phyloP scores from a whole-genome alignment of 2,797 vertebrate genomes.

The Erethizon dorsatum region DNA sequence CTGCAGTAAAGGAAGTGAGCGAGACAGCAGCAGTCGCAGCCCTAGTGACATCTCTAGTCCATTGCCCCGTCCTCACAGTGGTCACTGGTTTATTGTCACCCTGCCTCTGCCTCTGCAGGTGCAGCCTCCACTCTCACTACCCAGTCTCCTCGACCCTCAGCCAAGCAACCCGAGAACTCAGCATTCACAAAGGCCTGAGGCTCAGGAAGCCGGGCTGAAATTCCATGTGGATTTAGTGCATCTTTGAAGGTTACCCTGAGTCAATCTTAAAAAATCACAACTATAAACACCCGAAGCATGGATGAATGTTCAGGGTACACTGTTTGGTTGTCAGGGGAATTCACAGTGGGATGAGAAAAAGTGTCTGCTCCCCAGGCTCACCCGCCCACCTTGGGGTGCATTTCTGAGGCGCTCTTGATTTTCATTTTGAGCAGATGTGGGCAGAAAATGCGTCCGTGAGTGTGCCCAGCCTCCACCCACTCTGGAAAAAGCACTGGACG shows the following conservation, averaged over 20 bases:
- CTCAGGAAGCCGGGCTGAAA: not conserved
- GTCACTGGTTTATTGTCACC: no score
- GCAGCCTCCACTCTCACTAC: not conserved
- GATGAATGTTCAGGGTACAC: not conserved
- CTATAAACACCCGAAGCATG: not conserved
- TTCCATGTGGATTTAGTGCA: not conserved
- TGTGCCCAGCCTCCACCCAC: not conserved
- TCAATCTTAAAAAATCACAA: not conserved
- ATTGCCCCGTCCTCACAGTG: not conserved
- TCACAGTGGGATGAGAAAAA: not conserved
- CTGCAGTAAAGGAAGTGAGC: not conserved
- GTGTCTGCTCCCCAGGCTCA: not conserved
- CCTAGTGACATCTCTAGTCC: not conserved
- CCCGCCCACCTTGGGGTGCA: not conserved
- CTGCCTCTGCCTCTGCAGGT: not conserved
- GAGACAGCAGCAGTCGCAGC: not conserved
- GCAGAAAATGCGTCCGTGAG: not conserved
- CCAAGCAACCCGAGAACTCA: not conserved
- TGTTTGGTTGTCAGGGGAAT: not conserved
- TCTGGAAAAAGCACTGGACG: not conserved
- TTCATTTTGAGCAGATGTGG: not conserved
- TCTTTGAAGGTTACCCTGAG: not conserved
- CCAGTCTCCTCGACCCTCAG: not conserved
- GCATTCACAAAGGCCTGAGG: not conserved
- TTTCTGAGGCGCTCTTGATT: not conserved